Evolutionary conservation across 2,797 vertebrate species (phyloP).

Genomic region (Thunnus albacares): DNA sequence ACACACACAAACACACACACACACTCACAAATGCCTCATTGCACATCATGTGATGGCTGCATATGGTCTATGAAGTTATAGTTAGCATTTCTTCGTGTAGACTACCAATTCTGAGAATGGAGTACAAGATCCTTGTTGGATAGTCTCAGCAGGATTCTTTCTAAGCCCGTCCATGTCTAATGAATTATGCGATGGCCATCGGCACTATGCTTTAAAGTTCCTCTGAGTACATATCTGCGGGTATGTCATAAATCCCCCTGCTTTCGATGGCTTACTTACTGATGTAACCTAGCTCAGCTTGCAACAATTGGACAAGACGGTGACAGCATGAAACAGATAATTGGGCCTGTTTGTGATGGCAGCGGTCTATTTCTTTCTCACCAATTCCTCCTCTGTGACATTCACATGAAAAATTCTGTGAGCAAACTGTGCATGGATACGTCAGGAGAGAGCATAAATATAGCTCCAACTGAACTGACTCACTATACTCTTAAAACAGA

Average conservation of each 20-base stretch:
- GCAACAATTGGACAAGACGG: conserved; percentile 12
- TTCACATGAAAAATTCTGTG: conserved; percentile 4
- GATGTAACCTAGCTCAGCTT: neutral
- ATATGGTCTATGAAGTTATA: neutral
- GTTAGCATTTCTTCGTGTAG: conserved; percentile 20
- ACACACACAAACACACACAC: conserved; percentile 4
- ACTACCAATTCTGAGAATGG: conserved; percentile 20
- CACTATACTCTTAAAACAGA: conserved; percentile 48
- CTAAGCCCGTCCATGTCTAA: conserved; percentile 28
- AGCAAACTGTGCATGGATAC: conserved; percentile 26
- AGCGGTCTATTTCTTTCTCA: neutral
- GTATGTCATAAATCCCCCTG: neutral
- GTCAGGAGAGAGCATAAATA: conserved; percentile 52
- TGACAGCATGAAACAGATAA: neutral
- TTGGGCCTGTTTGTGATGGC: conserved; percentile 3
- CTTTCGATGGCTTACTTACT: neutral
- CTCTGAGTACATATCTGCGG: neutral
- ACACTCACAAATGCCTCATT: conserved; percentile 26
- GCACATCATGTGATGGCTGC: conserved; percentile 38
- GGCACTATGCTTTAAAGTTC: neutral
- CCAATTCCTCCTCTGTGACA: neutral
- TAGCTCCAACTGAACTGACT: conserved; percentile 30
- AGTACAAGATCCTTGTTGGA: conserved; percentile 3
- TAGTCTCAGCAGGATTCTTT: conserved; percentile 11
- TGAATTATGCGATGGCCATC: conserved; percentile 34